phyloP scores from a whole-genome alignment of 2,888 invertebrate species.

The Rugalucina vietnamica region DNA sequence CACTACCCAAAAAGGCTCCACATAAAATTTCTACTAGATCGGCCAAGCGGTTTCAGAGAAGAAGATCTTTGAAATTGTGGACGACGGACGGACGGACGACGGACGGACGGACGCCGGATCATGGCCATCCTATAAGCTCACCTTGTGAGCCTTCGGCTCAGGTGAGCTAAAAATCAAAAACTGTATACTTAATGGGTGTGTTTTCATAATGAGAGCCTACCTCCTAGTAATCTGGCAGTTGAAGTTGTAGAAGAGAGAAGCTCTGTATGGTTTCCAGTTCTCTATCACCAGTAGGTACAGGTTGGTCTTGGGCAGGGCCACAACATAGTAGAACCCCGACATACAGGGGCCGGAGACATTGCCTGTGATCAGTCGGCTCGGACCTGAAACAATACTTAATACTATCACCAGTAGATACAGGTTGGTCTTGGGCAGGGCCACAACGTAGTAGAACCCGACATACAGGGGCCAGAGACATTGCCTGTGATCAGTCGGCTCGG shows the following conservation, averaged over 20 bases:
- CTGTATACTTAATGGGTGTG: too few species aligned
- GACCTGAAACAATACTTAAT: constrained; percentile 76
- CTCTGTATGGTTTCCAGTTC: constrained; percentile 82
- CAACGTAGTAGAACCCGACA: constrained; percentile 85
- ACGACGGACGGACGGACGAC: too few species aligned
- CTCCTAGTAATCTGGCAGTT: constrained; percentile 84
- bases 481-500: constrained; percentile 83
- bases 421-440: constrained; percentile 83
- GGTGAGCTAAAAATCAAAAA: too few species aligned
- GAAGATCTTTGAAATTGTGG: too few species aligned
- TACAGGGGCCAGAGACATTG: constrained; percentile 84
- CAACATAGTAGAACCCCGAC: constrained; percentile 84
- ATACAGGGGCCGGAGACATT: constrained; percentile 84
- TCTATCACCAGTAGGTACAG: constrained; percentile 84
- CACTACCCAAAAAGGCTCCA: too few species aligned
- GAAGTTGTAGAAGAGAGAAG: constrained; percentile 83
- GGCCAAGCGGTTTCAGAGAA: too few species aligned
- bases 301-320: constrained; percentile 83
- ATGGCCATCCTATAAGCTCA: too few species aligned
- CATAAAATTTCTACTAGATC: too few species aligned
- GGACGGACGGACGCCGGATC: too few species aligned
- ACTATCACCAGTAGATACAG: constrained; percentile 84
- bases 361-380: constrained; percentile 83
- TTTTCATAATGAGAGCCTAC: too few species aligned
- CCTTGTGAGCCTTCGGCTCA: too few species aligned